Percentiles rank a stretch among this genome's conserved stretches.
Evolutionary conservation across 2,797 vertebrate species (phyloP).

Genomic region (Heteromormyrus szaboi): DNA sequence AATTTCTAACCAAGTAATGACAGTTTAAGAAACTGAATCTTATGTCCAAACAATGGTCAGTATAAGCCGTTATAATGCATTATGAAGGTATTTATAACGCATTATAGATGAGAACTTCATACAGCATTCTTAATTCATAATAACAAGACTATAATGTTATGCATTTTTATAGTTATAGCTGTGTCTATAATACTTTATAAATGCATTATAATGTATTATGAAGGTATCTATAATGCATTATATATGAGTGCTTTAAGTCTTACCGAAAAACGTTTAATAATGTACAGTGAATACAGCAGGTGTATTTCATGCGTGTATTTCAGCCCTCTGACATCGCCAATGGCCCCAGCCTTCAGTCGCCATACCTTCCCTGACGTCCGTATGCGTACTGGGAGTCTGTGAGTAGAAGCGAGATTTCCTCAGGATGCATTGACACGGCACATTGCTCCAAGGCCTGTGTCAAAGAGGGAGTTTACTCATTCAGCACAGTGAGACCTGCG

Average conservation of each 20-base stretch:
- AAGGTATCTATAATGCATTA: background rate
- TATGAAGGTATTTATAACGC: too few relatives aligned
- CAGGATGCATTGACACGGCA: slow-evolving; percentile 64
- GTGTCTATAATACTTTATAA: background rate
- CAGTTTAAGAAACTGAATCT: background rate
- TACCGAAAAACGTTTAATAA: background rate
- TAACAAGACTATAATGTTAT: background rate
- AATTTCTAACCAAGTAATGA: background rate
- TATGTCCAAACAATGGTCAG: background rate
- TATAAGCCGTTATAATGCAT: background rate
- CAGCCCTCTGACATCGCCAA: background rate
- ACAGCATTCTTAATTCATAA: background rate
- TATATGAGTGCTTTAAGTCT: background rate
- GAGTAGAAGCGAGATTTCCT: slow-evolving; percentile 70
- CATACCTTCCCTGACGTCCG: slow-evolving; percentile 71
- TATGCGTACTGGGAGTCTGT: slow-evolving; percentile 70
- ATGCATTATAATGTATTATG: background rate
- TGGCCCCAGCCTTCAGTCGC: background rate
- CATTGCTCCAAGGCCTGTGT: slow-evolving; percentile 72
- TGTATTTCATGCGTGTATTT: background rate
- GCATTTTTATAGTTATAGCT: background rate
- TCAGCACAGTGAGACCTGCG: background rate
- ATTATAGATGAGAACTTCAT: too few relatives aligned
- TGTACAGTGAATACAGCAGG: background rate
- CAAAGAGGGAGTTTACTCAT: background rate